Conservation (phyloP, 1,140 invertebrate genomes). For the Sipha flava region DNA sequence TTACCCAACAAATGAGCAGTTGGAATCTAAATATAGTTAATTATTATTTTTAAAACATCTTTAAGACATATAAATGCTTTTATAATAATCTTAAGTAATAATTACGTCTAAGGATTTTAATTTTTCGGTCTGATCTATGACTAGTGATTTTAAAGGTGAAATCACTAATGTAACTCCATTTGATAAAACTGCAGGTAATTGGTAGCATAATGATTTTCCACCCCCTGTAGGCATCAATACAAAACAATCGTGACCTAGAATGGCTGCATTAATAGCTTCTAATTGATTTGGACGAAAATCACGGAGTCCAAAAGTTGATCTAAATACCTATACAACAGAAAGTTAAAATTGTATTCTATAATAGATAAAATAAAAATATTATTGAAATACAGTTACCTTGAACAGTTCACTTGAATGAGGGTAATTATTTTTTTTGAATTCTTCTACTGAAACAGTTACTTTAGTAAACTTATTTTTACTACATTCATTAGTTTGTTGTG, state of each 20-base stretch:
- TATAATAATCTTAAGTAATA: conserved; percentile 34
- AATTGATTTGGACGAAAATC: conserved; percentile 86
- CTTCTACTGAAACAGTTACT: neutral
- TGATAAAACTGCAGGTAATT: conserved; percentile 68
- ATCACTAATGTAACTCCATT: conserved; percentile 85
- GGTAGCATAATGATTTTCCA: conserved; percentile 95
- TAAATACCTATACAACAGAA: conserved; percentile 49
- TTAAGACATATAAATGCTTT: neutral
- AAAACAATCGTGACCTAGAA: conserved; percentile 83
- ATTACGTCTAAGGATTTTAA: conserved; percentile 70
- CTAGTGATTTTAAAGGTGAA: conserved; percentile 88
- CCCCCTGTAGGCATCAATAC: conserved; percentile 97
- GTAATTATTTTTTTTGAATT: conserved; percentile 30
- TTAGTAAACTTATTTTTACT: neutral
- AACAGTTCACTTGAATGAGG: conserved; percentile 24
- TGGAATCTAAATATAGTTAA: conserved; percentile 53
- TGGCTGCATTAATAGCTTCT: conserved; percentile 85
- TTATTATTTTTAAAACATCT: neutral
- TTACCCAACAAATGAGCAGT: conserved; percentile 67
- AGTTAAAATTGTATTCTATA: neutral
- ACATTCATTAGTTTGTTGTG: neutral
- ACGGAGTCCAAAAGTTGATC: conserved; percentile 74
- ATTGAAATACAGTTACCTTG: neutral
- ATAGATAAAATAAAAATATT: neutral
- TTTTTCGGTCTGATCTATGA: conserved; percentile 89